Evolutionary conservation across 2,113 vertebrate genomes (phyloP), one percentile per base, ranked within the genome.

Genomic region (Forbesichthys papilliferus): DNA sequence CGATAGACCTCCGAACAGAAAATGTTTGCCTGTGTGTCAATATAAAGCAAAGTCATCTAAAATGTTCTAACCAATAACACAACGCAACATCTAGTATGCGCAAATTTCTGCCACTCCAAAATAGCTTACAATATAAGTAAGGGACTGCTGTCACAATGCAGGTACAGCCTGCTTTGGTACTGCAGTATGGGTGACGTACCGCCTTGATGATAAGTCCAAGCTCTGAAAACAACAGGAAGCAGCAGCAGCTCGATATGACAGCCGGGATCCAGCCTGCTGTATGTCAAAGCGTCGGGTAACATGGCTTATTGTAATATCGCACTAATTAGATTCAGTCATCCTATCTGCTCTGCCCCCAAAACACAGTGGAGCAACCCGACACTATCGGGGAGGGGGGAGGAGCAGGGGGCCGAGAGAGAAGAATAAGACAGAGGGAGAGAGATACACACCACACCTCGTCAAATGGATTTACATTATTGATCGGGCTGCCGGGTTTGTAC

Each of bases 391-490:
- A 77, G 79, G 61, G 77, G 79, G 71, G 73, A 69, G 73, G 70
- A 83, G 75, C 27, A 20, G 56, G 60, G 64, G 73, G 72, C 33
- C 46, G 47, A n/a, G 46, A 42, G 59, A 68, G 56, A 73, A 78
- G 84, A 53, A 63, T 58, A 62, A 66, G 53, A 51, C 27, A 65
- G 53, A 69, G 61, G 79, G 80, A 81, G 82, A 79, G 78, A 82
- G 77, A 79, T 75, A 63, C 76, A 80, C 68, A 74, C 66, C 77
- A 81, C 78, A 77, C 78, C 68, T 86, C 80, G 74, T 89, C 80
- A 78, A 91, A 90, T 91, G 89, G 86, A 88, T 87, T 76, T 92
- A 86, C 88, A 92, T 91, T 91, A 92, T 91, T 90, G 84, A 92
- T 91, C 81, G 85, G 71, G 53, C 65, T 66, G 77, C 66, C 66